Base-by-base conservation (phyloP, 2,113 vertebrate species). In the Noctilio leporinus region DNA sequence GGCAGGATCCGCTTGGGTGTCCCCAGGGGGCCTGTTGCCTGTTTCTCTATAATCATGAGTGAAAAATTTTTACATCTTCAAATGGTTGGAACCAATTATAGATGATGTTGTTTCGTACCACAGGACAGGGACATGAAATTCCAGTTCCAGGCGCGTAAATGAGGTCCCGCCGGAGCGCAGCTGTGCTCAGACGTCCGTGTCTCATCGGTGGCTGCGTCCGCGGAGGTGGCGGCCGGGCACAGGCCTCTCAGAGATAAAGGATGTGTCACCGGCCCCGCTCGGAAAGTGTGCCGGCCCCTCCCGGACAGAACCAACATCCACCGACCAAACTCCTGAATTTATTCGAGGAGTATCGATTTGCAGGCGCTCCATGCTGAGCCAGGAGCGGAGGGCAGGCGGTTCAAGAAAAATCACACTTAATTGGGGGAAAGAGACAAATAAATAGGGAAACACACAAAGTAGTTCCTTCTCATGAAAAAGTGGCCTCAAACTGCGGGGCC, bases 111-210 rank as follows among this genome's bases (percentile, higher is more conserved):
- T 16, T 72, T 45, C 15, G 0, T 17, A 59, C 72, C 10, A 38
- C 16, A 2, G 26, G n/a, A 17, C 3, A 35, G 8, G 11, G n/a
- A 15, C 1, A 15, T 0, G 53, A 22, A 17, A 64, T 11, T 24
- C 28, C n/a, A 1, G 10, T 45, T 49, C 11, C 2, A 28, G 4
- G 47, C 3, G 8, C 35, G 2, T 7, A 22, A 5, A 9, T 3
- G 5, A 47, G 38, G 53, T 30, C 14, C 6, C 11, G 0, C 2
- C 2, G 15, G 45, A 5, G 12, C 1, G 0, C 14, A 1, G 28
- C 22, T 11, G 12, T 0, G 3, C 10, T 9, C 30, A 1, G 3
- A 15, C 1, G 0, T 3, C 11, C 1, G 5, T 1, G 6, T 28
- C 57, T 30, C 26, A 24, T 30, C 57, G 11, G 57, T 26, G 57